These are phyloP conservation scores for Apis mellifera DNA, from an alignment of 1,140 invertebrate species.

Conservation along the genomic window DNA sequence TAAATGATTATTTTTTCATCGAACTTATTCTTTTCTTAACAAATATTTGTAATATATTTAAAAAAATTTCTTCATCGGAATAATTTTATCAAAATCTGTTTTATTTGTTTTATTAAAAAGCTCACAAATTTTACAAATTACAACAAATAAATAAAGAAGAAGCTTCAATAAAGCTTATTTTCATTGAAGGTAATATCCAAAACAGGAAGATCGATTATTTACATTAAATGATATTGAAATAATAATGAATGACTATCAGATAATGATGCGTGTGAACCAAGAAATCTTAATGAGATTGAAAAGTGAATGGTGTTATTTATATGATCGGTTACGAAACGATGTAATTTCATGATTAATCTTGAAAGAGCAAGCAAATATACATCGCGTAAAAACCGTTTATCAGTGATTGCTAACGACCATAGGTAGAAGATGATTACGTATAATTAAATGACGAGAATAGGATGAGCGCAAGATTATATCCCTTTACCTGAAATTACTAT, in stretches of 20 bases:
- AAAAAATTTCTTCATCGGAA: no score
- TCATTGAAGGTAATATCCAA: background rate
- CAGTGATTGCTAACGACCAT: slow-evolving; percentile 3
- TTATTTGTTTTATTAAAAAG: no score
- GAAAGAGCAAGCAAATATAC: background rate
- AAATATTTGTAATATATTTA: no score
- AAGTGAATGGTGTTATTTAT: slow-evolving; percentile 22
- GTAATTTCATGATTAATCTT: slow-evolving; percentile 14
- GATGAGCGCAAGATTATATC: background rate
- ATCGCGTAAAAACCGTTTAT: slow-evolving; percentile 7
- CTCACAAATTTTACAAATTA: no score
- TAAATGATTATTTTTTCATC: no score
- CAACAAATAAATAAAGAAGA: background rate
- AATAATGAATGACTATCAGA: background rate
- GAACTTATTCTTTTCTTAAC: no score
- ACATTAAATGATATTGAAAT: slow-evolving; percentile 13
- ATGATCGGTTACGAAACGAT: slow-evolving; percentile 21
- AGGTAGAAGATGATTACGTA: slow-evolving; percentile 11
- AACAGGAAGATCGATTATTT: background rate
- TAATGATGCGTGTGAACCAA: background rate
- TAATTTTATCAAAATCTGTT: no score
- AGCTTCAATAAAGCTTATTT: background rate
- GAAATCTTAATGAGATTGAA: slow-evolving; percentile 28
- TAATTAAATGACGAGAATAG: slow-evolving; percentile 25
- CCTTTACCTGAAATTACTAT: background rate